Evolutionary conservation across 1,140 invertebrate genomes (phyloP).

Genomic region (Whitmania pigra): DNA sequence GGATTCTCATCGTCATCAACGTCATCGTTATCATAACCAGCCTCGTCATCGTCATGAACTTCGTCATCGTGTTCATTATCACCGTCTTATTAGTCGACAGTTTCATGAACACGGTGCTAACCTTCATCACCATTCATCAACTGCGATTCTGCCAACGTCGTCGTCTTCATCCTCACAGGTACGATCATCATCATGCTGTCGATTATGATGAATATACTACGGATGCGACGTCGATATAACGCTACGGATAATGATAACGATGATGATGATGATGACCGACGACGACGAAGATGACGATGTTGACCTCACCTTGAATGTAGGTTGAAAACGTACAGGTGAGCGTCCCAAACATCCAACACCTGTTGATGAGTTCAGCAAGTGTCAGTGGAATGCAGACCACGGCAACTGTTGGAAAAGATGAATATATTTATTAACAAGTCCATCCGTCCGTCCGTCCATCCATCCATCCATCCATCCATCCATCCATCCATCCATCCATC

Average conservation of each 20-base stretch:
- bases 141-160: background rate
- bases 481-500: too few species aligned
- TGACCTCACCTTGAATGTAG: slow-evolving; percentile 56
- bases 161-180: background rate
- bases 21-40: background rate
- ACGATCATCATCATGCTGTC: background rate
- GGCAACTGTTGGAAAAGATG: slow-evolving; percentile 28
- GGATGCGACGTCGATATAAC: too few species aligned
- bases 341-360: slow-evolving; percentile 58
- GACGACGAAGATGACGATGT: too few species aligned
- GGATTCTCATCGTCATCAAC: background rate
- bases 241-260: too few species aligned
- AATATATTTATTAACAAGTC: background rate
- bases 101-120: background rate
- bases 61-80: background rate
- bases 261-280: too few species aligned
- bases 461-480: too few species aligned
- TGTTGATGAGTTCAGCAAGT: slow-evolving; percentile 53
- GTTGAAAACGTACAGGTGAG: slow-evolving; percentile 58
- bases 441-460: too few species aligned
- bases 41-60: background rate
- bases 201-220: too few species aligned
- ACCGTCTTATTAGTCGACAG: background rate
- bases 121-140: background rate
- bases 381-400: slow-evolving; percentile 47